Evolutionary conservation across 2,888 invertebrate genomes (phyloP).

Genomic region (Meghimatium bilineatum): DNA sequence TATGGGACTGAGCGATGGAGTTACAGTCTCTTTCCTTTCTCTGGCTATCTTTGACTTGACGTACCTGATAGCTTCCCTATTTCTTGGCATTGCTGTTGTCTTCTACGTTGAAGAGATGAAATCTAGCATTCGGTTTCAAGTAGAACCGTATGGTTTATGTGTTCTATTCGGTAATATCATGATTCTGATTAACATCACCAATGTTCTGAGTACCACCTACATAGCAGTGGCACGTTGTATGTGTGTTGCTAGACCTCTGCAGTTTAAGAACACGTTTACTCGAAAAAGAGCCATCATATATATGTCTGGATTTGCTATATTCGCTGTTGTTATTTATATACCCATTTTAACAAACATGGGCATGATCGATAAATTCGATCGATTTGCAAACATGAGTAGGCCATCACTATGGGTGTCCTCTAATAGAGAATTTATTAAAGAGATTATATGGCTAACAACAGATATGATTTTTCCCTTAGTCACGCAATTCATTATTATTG

Average conservation of each 20-base stretch:
- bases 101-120: background rate
- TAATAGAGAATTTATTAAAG: background rate
- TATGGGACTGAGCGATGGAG: constrained; percentile 12
- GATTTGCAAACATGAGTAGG: background rate
- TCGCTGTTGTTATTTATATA: background rate
- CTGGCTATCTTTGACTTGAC: background rate
- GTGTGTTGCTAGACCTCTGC: constrained; percentile 22
- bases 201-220: constrained; percentile 14
- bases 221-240: constrained; percentile 14
- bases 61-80: background rate
- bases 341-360: background rate
- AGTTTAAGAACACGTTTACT: constrained; percentile 23
- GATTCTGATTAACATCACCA: background rate
- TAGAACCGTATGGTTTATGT: background rate
- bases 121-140: background rate
- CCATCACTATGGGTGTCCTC: constrained; percentile 7
- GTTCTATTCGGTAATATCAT: background rate
- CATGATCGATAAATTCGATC: background rate
- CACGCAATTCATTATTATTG: constrained; percentile 12
- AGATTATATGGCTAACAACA: background rate
- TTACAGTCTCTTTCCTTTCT: constrained; percentile 8
- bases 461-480: constrained; percentile 7
- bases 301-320: background rate
- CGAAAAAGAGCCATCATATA: background rate
- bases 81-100: background rate